Evolutionary conservation across 2,113 vertebrate species (phyloP).

Genomic region (Myocastor coypus): DNA sequence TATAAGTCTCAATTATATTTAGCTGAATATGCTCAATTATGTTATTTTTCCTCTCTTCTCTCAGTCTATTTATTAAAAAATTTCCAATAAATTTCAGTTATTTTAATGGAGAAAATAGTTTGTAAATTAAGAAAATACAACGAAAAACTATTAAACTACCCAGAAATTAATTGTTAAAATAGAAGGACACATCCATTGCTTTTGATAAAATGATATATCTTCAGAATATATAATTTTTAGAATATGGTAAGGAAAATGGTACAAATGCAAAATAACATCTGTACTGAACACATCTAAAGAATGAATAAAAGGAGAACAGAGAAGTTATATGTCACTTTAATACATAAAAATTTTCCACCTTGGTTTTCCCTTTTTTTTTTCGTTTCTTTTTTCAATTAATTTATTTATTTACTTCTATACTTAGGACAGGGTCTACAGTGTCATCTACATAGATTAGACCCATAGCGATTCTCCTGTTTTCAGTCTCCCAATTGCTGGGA

Average conservation of each 20-base stretch:
- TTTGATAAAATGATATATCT: not conserved
- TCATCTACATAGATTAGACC: too few relatives aligned
- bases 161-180: not conserved
- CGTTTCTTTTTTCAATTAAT: too few relatives aligned
- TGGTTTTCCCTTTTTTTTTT: not conserved
- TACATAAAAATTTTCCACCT: not conserved
- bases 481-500: too few relatives aligned
- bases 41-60: not conserved
- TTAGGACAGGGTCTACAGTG: too few relatives aligned
- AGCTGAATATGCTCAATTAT: not conserved
- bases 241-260: not conserved
- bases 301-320: not conserved
- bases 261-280: not conserved
- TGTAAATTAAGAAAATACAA: slow-evolving; percentile 26
- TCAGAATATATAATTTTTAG: not conserved
- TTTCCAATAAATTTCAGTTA: not conserved
- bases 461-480: too few relatives aligned
- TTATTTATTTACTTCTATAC: too few relatives aligned
- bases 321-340: not conserved
- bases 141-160: not conserved
- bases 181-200: not conserved
- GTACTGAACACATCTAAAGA: not conserved
- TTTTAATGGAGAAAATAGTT: not conserved
- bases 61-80: not conserved
- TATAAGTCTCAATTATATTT: not conserved